Conservation (phyloP, 2,113 vertebrate genomes). For the Microcebus lehilahytsara region DNA sequence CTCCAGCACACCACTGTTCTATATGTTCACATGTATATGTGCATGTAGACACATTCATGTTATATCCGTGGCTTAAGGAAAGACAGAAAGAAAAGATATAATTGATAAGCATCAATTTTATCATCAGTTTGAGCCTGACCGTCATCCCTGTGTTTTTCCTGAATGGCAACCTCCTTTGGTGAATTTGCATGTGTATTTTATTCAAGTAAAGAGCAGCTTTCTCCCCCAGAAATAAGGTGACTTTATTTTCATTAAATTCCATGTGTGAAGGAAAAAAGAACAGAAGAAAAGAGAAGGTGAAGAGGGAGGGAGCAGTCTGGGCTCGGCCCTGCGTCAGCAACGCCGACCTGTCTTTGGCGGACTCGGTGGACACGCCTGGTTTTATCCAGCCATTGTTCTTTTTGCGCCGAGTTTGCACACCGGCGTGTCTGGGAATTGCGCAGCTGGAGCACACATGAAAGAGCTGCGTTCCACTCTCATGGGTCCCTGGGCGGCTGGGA, state of each 20-base stretch:
- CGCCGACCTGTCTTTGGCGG: slow-evolving; percentile 73
- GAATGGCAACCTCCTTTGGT: slow-evolving; percentile 49
- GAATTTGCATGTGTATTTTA: slow-evolving; percentile 30
- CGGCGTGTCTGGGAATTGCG: slow-evolving; percentile 85
- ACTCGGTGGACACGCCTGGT: slow-evolving; percentile 79
- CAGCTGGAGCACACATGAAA: slow-evolving; percentile 89
- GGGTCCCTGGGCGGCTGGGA: slow-evolving; percentile 88
- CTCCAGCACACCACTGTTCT: neutral
- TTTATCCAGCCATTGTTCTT: slow-evolving; percentile 88
- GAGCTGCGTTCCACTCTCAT: slow-evolving; percentile 88
- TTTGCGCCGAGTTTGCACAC: slow-evolving; percentile 83
- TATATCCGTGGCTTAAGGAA: rapidly evolving
- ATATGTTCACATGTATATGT: rapidly evolving
- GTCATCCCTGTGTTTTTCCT: neutral
- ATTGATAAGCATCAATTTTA: neutral
- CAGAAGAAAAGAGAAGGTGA: neutral
- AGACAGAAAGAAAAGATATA: neutral
- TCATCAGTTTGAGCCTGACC: neutral
- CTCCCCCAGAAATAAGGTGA: slow-evolving; percentile 33
- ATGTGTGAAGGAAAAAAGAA: slow-evolving; percentile 22
- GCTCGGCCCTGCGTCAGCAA: slow-evolving; percentile 4
- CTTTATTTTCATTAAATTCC: slow-evolving; percentile 77
- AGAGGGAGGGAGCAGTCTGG: neutral
- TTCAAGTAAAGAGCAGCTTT: slow-evolving; percentile 21
- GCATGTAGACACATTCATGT: rapidly evolving